phyloP scores from a whole-genome alignment of 1,140 invertebrate species.

The Pseudobourletiella spinata region DNA sequence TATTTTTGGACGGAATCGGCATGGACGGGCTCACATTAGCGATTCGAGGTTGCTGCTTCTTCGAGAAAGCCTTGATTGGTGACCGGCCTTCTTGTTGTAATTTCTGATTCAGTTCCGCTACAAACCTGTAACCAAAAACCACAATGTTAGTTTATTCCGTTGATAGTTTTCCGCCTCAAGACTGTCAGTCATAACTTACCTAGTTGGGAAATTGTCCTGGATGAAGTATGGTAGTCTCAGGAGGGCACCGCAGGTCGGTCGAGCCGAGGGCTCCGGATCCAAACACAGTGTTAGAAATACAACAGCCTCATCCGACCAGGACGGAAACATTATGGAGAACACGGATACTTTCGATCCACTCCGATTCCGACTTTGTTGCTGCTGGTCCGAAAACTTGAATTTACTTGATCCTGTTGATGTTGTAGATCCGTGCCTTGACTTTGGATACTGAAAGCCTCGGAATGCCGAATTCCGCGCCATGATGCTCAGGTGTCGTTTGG shows the following conservation, averaged over 20 bases:
- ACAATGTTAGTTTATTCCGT: too few species aligned
- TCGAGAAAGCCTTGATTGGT: constrained; percentile 26
- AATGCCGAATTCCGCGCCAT: constrained; percentile 36
- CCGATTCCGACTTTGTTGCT: not conserved
- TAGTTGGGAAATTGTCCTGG: constrained; percentile 33
- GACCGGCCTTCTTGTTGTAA: constrained; percentile 26
- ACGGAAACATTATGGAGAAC: constrained; percentile 33
- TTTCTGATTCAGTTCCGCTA: constrained; percentile 31
- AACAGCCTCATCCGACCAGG: constrained; percentile 31
- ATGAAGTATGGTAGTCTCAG: constrained; percentile 32
- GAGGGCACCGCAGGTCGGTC: constrained; percentile 30
- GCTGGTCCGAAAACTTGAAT: constrained; percentile 12
- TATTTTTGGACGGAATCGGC: not conserved
- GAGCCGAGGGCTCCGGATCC: constrained; percentile 29
- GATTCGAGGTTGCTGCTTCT: constrained; percentile 1
- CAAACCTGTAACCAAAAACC: constrained; percentile 31
- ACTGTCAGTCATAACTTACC: too few species aligned
- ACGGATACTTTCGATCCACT: constrained; percentile 23
- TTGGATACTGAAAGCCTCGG: constrained; percentile 31
- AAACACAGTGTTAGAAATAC: constrained; percentile 30
- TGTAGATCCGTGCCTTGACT: constrained; percentile 31
- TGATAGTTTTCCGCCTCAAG: too few species aligned
- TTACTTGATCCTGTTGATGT: constrained; percentile 24
- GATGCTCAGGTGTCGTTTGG: constrained; percentile 32
- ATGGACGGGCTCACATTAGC: constrained; percentile 16